Evolutionary conservation across 2,888 invertebrate genomes (phyloP).

Genomic region (Entomobrya proxima): DNA sequence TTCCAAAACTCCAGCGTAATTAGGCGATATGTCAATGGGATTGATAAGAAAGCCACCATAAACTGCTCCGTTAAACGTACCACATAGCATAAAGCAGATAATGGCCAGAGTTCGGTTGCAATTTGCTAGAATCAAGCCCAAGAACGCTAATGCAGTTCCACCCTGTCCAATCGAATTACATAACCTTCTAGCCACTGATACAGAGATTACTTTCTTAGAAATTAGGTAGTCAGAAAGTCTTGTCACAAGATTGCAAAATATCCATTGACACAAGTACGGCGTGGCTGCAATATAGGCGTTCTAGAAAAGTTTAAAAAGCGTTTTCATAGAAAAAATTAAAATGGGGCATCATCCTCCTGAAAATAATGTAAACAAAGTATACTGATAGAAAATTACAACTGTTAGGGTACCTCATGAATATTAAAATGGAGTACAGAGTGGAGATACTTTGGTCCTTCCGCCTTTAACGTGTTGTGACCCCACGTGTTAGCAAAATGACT

Average conservation of each 20-base stretch:
- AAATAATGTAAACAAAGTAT: not conserved
- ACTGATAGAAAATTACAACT: not conserved
- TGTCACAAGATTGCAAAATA: constrained; percentile 90
- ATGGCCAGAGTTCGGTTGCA: constrained; percentile 51
- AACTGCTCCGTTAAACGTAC: constrained; percentile 50
- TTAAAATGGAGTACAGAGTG: constrained; percentile 88
- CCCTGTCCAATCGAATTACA: constrained; percentile 86
- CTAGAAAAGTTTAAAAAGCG: constrained; percentile 79
- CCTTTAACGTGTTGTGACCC: constrained; percentile 90
- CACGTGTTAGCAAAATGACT: constrained; percentile 90
- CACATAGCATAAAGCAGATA: constrained; percentile 33
- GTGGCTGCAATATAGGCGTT: constrained; percentile 90
- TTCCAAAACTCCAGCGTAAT: constrained; percentile 59
- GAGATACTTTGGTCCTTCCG: constrained; percentile 90
- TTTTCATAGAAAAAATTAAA: too few relatives aligned
- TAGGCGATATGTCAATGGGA: constrained; percentile 56
- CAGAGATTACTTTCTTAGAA: constrained; percentile 84
- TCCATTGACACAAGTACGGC: constrained; percentile 93
- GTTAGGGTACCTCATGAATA: constrained; percentile 83
- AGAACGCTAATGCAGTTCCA: constrained; percentile 46
- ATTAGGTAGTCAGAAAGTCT: constrained; percentile 91
- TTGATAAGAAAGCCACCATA: constrained; percentile 57
- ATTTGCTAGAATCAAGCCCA: constrained; percentile 39
- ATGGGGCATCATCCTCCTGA: too few relatives aligned
- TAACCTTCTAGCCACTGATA: constrained; percentile 87